Percentiles rank a stretch among this genome's conserved stretches.
Evolutionary conservation across 2,113 vertebrate species (phyloP).

Genomic region (Coracopsis vasa): DNA sequence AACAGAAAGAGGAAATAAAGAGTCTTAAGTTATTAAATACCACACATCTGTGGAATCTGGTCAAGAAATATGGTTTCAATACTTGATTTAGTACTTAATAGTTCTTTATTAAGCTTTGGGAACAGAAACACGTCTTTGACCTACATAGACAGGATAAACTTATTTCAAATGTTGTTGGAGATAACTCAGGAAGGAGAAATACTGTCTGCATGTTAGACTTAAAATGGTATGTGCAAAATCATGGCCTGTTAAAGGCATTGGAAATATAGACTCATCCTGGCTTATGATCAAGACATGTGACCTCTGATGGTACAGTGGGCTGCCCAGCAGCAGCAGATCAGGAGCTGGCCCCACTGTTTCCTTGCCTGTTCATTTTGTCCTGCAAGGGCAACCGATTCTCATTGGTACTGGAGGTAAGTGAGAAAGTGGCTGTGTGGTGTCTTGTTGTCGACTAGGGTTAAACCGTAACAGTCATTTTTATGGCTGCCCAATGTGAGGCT

Average conservation of each 20-base stretch:
- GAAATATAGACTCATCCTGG: not conserved
- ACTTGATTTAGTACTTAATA: not conserved
- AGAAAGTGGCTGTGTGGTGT: not conserved
- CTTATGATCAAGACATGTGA: not conserved
- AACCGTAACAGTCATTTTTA: not conserved
- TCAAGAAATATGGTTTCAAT: not conserved
- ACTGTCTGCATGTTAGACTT: not conserved
- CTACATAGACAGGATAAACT: not conserved
- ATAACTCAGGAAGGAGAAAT: not conserved
- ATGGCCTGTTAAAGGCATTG: not conserved
- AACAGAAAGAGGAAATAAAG: slow-evolving; percentile 16
- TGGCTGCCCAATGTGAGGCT: not conserved
- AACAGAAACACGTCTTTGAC: not conserved
- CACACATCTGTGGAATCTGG: not conserved
- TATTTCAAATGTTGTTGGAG: not conserved
- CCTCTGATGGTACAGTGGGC: not conserved
- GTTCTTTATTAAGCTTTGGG: not conserved
- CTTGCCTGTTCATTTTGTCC: not conserved
- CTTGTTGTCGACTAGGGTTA: not conserved
- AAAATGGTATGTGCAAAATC: not conserved
- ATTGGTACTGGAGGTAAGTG: not conserved
- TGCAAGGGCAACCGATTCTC: not conserved
- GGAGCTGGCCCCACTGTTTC: not conserved
- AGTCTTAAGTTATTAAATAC: slow-evolving; percentile 17
- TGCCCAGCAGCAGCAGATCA: not conserved